Evolutionary conservation across 2,888 invertebrate genomes (phyloP).

Genomic region (Zaprionus lineosus): DNA sequence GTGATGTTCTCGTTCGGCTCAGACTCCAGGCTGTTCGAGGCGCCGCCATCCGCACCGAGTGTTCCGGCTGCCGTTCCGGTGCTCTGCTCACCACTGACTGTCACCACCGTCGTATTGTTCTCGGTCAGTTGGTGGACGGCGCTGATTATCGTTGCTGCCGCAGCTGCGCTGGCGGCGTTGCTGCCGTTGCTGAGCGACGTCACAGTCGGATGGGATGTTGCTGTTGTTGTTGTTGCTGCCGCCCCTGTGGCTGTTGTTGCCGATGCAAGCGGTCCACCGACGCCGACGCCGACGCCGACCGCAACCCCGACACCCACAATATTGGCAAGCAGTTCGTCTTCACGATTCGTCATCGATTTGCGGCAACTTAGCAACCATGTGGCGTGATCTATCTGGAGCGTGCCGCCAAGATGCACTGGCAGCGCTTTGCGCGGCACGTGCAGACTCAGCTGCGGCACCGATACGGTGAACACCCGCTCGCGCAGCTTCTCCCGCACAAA

Average conservation of each 20-base stretch:
- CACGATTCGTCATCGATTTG: slow-evolving; percentile 93
- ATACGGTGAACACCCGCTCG: slow-evolving; percentile 97
- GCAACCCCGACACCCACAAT: slow-evolving; percentile 75
- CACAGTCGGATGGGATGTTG: slow-evolving; percentile 35
- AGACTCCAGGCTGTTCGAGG: slow-evolving; percentile 15
- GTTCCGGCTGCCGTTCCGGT: slow-evolving; percentile 59
- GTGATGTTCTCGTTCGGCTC: slow-evolving; percentile 80
- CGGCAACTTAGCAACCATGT: slow-evolving; percentile 91
- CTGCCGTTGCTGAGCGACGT: slow-evolving; percentile 38
- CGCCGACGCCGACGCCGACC: background rate
- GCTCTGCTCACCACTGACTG: slow-evolving; percentile 38
- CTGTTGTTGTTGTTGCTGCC: slow-evolving; percentile 17
- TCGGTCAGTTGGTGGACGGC: slow-evolving; percentile 65
- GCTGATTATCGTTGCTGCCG: slow-evolving; percentile 73
- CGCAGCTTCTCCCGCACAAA: slow-evolving; percentile 97
- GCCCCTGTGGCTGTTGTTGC: slow-evolving; percentile 11
- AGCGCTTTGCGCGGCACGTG: slow-evolving; percentile 96
- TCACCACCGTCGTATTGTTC: slow-evolving; percentile 56
- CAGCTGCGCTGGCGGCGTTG: slow-evolving; percentile 64
- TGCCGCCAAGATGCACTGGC: slow-evolving; percentile 94
- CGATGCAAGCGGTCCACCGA: slow-evolving; percentile 13
- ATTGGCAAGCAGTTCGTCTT: slow-evolving; percentile 83
- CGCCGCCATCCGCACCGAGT: slow-evolving; percentile 15
- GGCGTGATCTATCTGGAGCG: slow-evolving; percentile 93
- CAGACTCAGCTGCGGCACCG: slow-evolving; percentile 92